Conservation (phyloP, 2,797 vertebrate genomes). For the Odontamblyopus lacepedii region DNA sequence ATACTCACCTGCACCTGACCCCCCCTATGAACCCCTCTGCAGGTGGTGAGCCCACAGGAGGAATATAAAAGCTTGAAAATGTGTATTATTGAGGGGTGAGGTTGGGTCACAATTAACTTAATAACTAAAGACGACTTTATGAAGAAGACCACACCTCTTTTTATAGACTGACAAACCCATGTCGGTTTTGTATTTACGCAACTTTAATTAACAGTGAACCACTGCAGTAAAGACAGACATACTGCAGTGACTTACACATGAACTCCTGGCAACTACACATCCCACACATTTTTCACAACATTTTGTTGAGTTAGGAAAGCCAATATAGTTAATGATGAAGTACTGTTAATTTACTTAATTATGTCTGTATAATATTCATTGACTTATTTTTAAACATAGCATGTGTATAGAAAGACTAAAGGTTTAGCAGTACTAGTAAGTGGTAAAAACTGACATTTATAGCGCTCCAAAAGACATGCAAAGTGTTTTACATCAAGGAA, state of each 20-base stretch:
- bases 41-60: too few species aligned
- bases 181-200: slow-evolving; percentile 13
- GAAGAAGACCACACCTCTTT: slow-evolving; percentile 14
- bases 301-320: not conserved
- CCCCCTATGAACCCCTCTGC: too few species aligned
- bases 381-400: not conserved
- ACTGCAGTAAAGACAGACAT: not conserved
- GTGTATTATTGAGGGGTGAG: not conserved
- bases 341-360: not conserved
- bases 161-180: slow-evolving; percentile 13
- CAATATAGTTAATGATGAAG: not conserved
- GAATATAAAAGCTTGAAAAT: not conserved
- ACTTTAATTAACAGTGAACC: slow-evolving; percentile 5
- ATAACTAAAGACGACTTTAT: slow-evolving; percentile 6
- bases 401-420: too few species aligned
- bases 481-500: too few species aligned
- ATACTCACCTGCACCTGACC: too few species aligned
- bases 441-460: too few species aligned
- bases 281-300: not conserved
- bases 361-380: not conserved
- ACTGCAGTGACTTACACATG: not conserved
- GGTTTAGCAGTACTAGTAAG: not conserved
- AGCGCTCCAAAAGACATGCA: too few species aligned
- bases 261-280: not conserved
- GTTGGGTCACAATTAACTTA: slow-evolving; percentile 1